Evolutionary conservation across 2,888 invertebrate species (phyloP), one percentile per base, ranked within the genome.

Genomic region (Ormyrus thymus): DNA sequence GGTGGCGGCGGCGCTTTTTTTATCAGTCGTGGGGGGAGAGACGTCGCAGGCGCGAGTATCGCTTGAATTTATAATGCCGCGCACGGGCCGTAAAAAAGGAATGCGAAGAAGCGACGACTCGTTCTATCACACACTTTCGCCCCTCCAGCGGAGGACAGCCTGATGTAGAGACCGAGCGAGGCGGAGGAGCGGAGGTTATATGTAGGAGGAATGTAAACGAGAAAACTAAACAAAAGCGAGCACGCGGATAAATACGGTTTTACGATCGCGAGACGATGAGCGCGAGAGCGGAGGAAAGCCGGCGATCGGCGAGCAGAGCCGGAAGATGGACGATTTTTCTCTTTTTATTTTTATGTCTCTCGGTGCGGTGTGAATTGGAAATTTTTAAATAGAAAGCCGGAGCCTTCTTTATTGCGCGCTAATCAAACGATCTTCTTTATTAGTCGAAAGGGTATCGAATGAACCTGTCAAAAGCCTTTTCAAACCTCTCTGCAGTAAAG

Each of bases 51-150:
- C 13, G 70, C 46, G 72, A 81, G 84, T 84, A 84, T 85, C 83
- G 84, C 84, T 82, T 81, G 86, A 86, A 86, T 89, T 87, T 88
- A 88, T 87, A 88, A 86, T 88, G 85, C 84, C 82, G 55, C 78
- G 65, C 51, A 43, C 76, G 71, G 82, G 83, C 83, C 83, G 83
- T 86, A 86, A 87, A 87, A 87, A 85, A 84, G 82, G 74, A 81
- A 77, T 48, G 56, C 56, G 62, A 80, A 81, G 80, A 81, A 79
- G 70, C 79, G 46, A 58, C 58, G 66, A 72, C 56, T 61, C 71
- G 78, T 76, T 81, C 59, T 81, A 81, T 82, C 80, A 77, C 79
- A 29, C 29, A 78, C 78, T 74, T 70, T 78, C 75, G 65, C 68
- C 79, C 66, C 66, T 56, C 80, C 29, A 70, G 51, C 59, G 55